Evolutionary conservation across 2,113 vertebrate species (phyloP).

Genomic region (Gallinago undulata): DNA sequence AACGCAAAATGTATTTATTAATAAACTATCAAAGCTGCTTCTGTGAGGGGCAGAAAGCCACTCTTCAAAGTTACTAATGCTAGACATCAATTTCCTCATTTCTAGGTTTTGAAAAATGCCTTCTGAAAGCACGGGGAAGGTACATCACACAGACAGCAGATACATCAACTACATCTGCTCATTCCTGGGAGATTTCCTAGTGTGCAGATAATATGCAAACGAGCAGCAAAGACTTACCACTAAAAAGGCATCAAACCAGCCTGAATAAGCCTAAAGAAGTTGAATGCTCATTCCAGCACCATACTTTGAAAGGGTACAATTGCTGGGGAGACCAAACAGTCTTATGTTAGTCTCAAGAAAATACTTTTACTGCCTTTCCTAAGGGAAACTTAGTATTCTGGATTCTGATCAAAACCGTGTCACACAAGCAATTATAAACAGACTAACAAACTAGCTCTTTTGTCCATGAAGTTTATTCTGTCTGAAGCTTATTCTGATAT

Average conservation of each 20-base stretch:
- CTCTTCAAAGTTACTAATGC: neutral
- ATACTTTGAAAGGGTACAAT: neutral
- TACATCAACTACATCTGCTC: neutral
- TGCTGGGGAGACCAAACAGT: neutral
- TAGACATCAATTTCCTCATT: neutral
- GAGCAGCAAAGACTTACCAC: neutral
- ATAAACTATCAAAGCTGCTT: neutral
- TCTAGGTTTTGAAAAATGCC: neutral
- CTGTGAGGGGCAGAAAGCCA: neutral
- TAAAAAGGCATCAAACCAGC: neutral
- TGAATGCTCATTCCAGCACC: neutral
- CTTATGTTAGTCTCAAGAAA: neutral
- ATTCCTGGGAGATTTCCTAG: neutral
- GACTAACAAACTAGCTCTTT: neutral
- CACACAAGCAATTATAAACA: neutral
- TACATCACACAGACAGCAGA: neutral
- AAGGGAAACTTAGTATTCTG: neutral
- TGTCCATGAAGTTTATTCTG: neutral
- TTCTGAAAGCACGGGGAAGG: neutral
- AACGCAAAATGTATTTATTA: neutral
- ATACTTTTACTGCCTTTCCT: neutral
- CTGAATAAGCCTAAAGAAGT: neutral
- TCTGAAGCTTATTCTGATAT: neutral
- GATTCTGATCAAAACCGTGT: neutral
- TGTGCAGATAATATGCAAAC: neutral